phyloP scores from a whole-genome alignment of 2,888 invertebrate species.

The Noctua comes region DNA sequence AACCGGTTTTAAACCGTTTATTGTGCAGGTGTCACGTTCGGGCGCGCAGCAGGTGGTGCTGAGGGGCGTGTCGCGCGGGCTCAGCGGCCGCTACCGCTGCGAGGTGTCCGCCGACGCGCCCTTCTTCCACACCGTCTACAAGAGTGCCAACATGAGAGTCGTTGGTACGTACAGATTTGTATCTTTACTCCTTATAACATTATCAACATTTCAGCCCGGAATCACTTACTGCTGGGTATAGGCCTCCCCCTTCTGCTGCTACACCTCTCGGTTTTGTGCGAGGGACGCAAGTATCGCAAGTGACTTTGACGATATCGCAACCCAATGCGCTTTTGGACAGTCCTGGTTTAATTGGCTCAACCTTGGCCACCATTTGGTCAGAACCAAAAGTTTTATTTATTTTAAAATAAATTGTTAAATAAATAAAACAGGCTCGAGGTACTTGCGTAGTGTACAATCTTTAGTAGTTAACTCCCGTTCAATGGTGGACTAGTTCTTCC shows the following conservation, averaged over 20 bases:
- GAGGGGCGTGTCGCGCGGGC: conserved; percentile 91
- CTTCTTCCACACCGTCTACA: conserved; percentile 92
- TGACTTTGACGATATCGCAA: neutral
- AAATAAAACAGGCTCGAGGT: conserved; percentile 1
- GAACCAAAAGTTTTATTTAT: no score
- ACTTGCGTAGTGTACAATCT: neutral
- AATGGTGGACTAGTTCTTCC: no score
- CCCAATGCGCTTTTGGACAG: no score
- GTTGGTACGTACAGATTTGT: conserved; percentile 91
- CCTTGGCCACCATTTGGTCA: no score
- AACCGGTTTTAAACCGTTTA: neutral
- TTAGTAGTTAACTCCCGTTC: neutral
- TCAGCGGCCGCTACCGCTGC: conserved; percentile 93
- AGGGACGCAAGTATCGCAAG: no score
- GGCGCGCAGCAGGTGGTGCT: conserved; percentile 92
- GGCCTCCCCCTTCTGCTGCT: neutral
- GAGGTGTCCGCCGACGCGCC: conserved; percentile 94
- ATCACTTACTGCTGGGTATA: no score
- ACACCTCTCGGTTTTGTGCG: neutral
- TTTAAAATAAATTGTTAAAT: no score
- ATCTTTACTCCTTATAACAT: neutral
- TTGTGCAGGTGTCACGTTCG: conserved; percentile 91
- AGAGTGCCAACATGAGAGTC: conserved; percentile 92
- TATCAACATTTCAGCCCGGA: no score
- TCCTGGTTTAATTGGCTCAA: no score